A percentile compares a stretch with the other conserved stretches of the same genome.
These are phyloP conservation scores for Mesitornis unicolor DNA, from an alignment of 2,113 vertebrate genomes.

Conservation along the genomic window DNA sequence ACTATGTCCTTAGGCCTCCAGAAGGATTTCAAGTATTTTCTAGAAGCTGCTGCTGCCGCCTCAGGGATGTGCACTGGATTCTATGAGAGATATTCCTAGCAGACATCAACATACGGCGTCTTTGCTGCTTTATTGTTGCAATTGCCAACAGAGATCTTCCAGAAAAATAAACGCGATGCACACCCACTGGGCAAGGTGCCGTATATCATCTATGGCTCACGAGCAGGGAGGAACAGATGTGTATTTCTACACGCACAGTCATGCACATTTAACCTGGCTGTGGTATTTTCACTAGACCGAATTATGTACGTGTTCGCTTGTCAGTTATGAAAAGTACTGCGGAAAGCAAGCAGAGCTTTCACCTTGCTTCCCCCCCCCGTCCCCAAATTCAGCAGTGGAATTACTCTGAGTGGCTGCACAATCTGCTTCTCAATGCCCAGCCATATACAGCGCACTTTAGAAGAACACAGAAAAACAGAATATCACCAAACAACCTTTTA, in stretches of 20 bases:
- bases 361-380: neutral
- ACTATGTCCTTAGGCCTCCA: neutral
- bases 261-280: neutral
- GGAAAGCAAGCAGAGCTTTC: neutral
- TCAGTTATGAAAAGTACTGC: neutral
- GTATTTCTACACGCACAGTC: neutral
- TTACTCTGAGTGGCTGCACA: neutral
- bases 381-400: neutral
- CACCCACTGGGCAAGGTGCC: neutral
- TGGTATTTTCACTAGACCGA: neutral
- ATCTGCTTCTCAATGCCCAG: neutral
- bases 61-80: neutral
- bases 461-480: neutral
- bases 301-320: neutral
- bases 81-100: neutral
- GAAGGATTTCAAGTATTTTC: neutral
- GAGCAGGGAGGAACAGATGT: rapidly evolving
- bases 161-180: neutral
- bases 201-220: neutral
- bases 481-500: neutral
- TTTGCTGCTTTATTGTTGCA: neutral
- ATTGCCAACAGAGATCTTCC: neutral
- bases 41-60: neutral
- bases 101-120: neutral
- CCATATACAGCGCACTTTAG: neutral